A percentile compares a stretch with the other conserved stretches of the same genome.
Evolutionary conservation across 2,888 invertebrate species (phyloP).

Genomic region (Cremastinae sp.): DNA sequence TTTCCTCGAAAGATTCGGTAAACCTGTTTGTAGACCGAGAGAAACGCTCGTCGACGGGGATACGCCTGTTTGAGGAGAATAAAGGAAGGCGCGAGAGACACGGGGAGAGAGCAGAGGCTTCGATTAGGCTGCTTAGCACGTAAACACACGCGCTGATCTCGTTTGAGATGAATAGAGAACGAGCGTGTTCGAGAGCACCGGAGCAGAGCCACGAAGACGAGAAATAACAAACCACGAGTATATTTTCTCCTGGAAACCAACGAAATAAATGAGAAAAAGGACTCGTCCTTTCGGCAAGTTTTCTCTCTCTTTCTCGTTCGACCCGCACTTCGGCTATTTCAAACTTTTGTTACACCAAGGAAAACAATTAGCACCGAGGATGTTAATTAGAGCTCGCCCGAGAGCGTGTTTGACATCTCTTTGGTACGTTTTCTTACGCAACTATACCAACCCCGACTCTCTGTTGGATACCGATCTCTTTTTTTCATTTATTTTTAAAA

Average conservation of each 20-base stretch:
- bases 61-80: slow-evolving; percentile 17
- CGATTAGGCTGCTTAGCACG: slow-evolving; percentile 77
- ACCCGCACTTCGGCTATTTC: slow-evolving; percentile 73
- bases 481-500: not conserved
- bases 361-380: slow-evolving; percentile 77
- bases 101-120: slow-evolving; percentile 63
- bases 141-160: slow-evolving; percentile 73
- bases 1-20: slow-evolving; percentile 58
- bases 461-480: slow-evolving; percentile 9
- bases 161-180: slow-evolving; percentile 67
- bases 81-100: slow-evolving; percentile 22
- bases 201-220: slow-evolving; percentile 17
- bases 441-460: slow-evolving; percentile 28
- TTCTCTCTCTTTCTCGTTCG: not conserved
- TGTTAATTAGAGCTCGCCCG: slow-evolving; percentile 77
- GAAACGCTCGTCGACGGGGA: not conserved
- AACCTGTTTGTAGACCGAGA: slow-evolving; percentile 56
- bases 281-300: too few relatives aligned
- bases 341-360: slow-evolving; percentile 66
- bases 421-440: slow-evolving; percentile 54
- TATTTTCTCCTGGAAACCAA: not conserved
- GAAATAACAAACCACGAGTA: slow-evolving; percentile 35
- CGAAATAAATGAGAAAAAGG: too few relatives aligned
- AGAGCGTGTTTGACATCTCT: slow-evolving; percentile 73
- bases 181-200: slow-evolving; percentile 17